Evolutionary conservation across 2,888 invertebrate species (phyloP).

Genomic region (Anaspis maculata): DNA sequence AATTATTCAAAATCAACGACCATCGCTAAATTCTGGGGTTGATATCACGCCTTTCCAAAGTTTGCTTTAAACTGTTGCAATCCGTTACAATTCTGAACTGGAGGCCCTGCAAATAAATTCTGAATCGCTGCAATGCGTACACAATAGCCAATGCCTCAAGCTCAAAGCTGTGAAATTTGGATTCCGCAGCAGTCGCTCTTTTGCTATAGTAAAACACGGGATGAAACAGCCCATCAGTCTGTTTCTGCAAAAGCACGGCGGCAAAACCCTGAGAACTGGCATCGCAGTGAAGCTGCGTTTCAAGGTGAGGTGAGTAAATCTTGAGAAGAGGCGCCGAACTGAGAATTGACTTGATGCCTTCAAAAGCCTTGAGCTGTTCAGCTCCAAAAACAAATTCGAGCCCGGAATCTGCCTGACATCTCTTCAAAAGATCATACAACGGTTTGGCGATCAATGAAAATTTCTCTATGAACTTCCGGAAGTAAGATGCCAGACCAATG

Average conservation of each 20-base stretch:
- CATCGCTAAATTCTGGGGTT: slow-evolving; percentile 27
- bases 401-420: not conserved
- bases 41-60: slow-evolving; percentile 26
- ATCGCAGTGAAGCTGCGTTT: slow-evolving; percentile 12
- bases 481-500: slow-evolving; percentile 2
- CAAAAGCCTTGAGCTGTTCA: not conserved
- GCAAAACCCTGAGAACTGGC: slow-evolving; percentile 28
- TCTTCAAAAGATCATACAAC: not conserved
- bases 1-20: slow-evolving; percentile 21
- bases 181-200: slow-evolving; percentile 23
- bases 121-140: slow-evolving; percentile 23
- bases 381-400: not conserved
- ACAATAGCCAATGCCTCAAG: slow-evolving; percentile 26
- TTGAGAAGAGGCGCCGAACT: not conserved
- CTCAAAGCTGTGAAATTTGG: slow-evolving; percentile 31
- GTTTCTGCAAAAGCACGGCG: slow-evolving; percentile 27
- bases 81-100: slow-evolving; percentile 27
- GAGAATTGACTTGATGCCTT: not conserved
- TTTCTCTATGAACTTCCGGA: slow-evolving; percentile 2
- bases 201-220: slow-evolving; percentile 31
- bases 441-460: not conserved
- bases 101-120: slow-evolving; percentile 24
- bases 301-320: not conserved
- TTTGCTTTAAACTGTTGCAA: slow-evolving; percentile 23
- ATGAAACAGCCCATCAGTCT: slow-evolving; percentile 23